Evolutionary conservation across 2,113 vertebrate species (phyloP).

Genomic region (Rhinoptilus africanus): DNA sequence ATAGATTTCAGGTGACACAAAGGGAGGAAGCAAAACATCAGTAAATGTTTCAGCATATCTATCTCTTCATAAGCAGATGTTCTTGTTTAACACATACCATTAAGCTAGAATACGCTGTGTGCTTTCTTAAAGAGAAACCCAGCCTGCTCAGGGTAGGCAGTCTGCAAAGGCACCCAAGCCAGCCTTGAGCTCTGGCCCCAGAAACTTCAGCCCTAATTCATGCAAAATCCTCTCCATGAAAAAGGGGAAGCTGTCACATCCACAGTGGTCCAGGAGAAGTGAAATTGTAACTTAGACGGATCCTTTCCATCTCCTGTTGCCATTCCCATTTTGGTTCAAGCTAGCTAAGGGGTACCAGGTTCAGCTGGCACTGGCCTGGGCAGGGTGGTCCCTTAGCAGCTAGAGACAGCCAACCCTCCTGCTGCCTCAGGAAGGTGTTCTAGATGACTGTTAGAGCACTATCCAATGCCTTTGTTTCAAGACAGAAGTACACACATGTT

Average conservation of each 20-base stretch:
- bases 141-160: background rate
- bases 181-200: background rate
- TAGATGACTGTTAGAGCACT: background rate
- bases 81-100: constrained; percentile 41
- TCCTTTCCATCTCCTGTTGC: background rate
- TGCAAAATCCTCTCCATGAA: background rate
- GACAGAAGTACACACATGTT: rapidly evolving
- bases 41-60: constrained; percentile 63
- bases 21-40: constrained; percentile 67
- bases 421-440: background rate
- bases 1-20: constrained; percentile 66
- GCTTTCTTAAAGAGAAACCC: constrained; percentile 3
- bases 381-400: background rate
- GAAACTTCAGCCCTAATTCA: background rate
- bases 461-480: rapidly evolving
- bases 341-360: background rate
- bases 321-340: background rate
- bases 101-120: background rate
- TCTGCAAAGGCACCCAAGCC: background rate
- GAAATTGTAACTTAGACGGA: background rate
- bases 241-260: background rate
- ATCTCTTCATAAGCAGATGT: constrained; percentile 69
- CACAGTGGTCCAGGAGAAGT: background rate
- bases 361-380: background rate
- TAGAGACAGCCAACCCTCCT: background rate